Percentiles rank a stretch among this genome's conserved stretches.
Conservation (phyloP, 2,888 invertebrate genomes). For the Byasa hedistus region DNA sequence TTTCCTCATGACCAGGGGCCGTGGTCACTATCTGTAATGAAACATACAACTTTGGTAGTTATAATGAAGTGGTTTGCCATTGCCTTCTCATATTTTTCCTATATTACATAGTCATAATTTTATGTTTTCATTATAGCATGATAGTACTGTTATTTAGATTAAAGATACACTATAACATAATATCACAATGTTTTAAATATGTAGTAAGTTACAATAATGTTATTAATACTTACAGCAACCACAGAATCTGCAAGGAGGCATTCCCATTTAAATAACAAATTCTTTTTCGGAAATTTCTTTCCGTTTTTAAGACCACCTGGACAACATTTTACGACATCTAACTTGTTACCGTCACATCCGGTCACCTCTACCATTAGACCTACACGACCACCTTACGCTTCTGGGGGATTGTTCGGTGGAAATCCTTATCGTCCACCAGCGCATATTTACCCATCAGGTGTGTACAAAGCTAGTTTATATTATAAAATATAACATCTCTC, state of each 20-base stretch:
- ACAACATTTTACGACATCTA: neutral
- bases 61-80: too few species aligned
- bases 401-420: conserved; percentile 58
- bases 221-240: conserved; percentile 17
- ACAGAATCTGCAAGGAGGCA: conserved; percentile 25
- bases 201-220: neutral
- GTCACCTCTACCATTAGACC: conserved; percentile 32
- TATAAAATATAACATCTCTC: neutral
- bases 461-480: conserved; percentile 1
- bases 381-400: conserved; percentile 52
- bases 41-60: too few species aligned
- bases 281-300: conserved; percentile 35
- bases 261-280: conserved; percentile 29
- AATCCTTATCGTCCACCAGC: conserved; percentile 58
- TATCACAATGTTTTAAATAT: neutral
- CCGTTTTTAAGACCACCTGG: conserved; percentile 19
- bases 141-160: too few species aligned
- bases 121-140: too few species aligned
- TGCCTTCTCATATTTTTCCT: too few species aligned
- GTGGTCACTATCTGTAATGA: too few species aligned
- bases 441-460: conserved; percentile 59
- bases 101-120: too few species aligned
- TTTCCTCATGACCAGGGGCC: too few species aligned
- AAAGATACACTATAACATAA: too few species aligned
- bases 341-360: conserved; percentile 25